Conservation (phyloP, 2,888 invertebrate genomes). For the Cotesia congregata region DNA sequence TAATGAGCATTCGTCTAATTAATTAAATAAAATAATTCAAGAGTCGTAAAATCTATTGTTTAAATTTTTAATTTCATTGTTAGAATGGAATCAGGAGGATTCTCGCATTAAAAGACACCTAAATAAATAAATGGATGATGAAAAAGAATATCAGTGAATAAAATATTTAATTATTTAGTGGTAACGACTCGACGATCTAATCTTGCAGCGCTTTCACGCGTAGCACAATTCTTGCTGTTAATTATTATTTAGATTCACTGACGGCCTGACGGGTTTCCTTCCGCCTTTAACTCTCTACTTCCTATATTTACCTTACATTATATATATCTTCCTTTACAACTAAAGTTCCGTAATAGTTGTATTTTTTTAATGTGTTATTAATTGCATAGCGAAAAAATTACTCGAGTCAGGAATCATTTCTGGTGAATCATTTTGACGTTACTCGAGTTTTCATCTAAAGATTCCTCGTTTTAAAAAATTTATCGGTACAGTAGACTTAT, state of each 20-base stretch:
- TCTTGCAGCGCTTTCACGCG: constrained; percentile 58
- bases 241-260: constrained; percentile 55
- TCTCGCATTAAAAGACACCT: background rate
- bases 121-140: background rate
- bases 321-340: constrained; percentile 2
- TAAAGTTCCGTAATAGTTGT: constrained; percentile 13
- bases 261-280: constrained; percentile 54
- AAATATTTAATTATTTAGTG: constrained; percentile 48
- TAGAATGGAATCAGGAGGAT: background rate
- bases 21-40: no score
- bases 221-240: constrained; percentile 53
- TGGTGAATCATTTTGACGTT: background rate
- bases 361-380: background rate
- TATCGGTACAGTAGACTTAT: no score
- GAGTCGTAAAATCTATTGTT: background rate
- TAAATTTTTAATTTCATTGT: background rate
- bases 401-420: background rate
- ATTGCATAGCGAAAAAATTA: background rate
- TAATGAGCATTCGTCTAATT: no score
- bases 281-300: constrained; percentile 54
- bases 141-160: constrained; percentile 26
- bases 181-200: constrained; percentile 53
- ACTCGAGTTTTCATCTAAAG: no score
- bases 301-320: constrained; percentile 35
- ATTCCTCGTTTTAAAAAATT: no score